Conservation (phyloP, 1,140 invertebrate genomes). For the Eueides isabella region DNA sequence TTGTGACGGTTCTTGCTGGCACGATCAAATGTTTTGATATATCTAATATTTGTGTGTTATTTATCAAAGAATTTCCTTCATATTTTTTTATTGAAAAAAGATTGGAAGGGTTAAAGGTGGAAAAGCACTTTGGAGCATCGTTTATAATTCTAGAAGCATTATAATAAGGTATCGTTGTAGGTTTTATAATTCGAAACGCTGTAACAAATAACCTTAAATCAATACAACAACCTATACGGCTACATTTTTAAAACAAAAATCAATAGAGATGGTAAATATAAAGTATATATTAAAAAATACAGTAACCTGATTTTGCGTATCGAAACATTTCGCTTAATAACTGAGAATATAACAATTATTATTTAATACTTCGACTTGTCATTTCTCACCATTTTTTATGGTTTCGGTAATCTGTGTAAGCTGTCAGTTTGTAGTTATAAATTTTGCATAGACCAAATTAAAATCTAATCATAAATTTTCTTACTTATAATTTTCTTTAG, state of each 20-base stretch:
- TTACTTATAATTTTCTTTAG: too few species aligned
- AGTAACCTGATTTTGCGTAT: constrained; percentile 56
- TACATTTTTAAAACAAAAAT: not conserved
- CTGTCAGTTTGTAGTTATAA: not conserved
- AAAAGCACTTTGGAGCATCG: constrained; percentile 49
- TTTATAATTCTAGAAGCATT: constrained; percentile 57
- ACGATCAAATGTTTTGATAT: constrained; percentile 52
- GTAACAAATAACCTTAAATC: constrained; percentile 68
- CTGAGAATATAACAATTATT: not conserved
- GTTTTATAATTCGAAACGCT: constrained; percentile 60
- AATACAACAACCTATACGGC: not conserved
- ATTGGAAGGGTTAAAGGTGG: constrained; percentile 44
- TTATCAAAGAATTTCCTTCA: constrained; percentile 39
- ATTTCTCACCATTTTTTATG: not conserved
- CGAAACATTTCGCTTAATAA: constrained; percentile 56
- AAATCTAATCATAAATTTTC: too few species aligned
- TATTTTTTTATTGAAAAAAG: constrained; percentile 18
- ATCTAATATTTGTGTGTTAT: constrained; percentile 66
- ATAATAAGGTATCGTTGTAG: constrained; percentile 46
- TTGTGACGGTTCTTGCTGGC: constrained; percentile 84
- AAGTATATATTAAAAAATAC: constrained; percentile 13
- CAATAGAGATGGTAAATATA: not conserved
- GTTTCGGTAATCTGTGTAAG: not conserved
- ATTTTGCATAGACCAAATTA: not conserved
- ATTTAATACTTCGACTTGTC: not conserved